Base-by-base conservation (phyloP, 2,113 vertebrate genomes). In the Zonotrichia leucophrys region DNA sequence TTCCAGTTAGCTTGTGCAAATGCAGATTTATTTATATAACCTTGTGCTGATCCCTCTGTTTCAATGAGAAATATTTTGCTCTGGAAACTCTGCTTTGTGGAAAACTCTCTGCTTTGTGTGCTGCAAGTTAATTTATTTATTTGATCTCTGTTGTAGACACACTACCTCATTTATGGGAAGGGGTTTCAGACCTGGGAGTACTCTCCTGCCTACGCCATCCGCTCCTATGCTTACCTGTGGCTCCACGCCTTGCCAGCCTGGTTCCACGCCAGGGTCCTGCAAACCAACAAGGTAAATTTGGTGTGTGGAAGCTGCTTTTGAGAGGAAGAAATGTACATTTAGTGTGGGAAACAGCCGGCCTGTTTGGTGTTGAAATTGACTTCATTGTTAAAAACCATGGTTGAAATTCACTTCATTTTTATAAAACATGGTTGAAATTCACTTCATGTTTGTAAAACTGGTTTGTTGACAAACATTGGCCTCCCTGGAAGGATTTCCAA, bases 121-220 rank as follows among this genome's bases (percentile, higher is more conserved):
- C 47, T 49, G 23, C 23, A 2, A 9, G 41, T n/a, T 33, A 9
- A 6, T 82, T 63, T 12, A 3, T 79, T 52, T 53, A 5, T 94
- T 72, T 47, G 14, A 2, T 68, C 18, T 49, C 5, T 8, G 3
- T 82, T 92, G 39, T 33, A 99, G 99, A 99, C 98, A 79, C 99
- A 99, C 98, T 99, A 98, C 98, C 98, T 99, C 95, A 96, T 99
- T 81, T 99, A 99, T n/a, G 99, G 99, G n/a, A 99, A 98, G 87
- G 99, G 99, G 31, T 99, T 99, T 98, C 99, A 99, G 98, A 99
- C 99, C 0, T 99, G 99, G 99, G 99, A 99, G 75, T 99, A 99
- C 89, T 99, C 99, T 22, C 99, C 99, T 6, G 94, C 98, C 49
- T 99, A 99, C 14, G 99, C 99, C 79, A 98, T 99, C 96, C 99